A percentile compares a stretch with the other conserved stretches of the same genome.
Conservation (phyloP, 1,140 invertebrate genomes). For the Magallana ariakensis region DNA sequence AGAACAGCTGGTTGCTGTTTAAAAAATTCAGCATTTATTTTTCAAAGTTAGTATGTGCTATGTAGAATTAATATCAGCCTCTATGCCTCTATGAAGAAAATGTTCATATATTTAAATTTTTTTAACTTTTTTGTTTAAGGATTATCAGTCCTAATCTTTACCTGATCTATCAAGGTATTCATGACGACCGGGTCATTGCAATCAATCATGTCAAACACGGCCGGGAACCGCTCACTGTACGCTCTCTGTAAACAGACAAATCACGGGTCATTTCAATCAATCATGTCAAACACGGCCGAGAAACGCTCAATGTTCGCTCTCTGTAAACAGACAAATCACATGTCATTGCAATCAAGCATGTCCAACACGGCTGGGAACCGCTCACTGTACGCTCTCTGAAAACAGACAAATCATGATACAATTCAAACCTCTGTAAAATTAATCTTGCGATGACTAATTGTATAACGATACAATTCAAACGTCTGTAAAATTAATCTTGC, state of each 20-base stretch:
- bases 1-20: no score
- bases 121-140: no score
- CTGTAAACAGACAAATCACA: slow-evolving; percentile 71
- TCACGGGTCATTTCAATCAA: slow-evolving; percentile 86
- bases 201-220: slow-evolving; percentile 86
- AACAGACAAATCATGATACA: slow-evolving; percentile 31
- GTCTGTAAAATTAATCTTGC: no score
- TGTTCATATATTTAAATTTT: no score
- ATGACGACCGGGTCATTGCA: slow-evolving; percentile 88
- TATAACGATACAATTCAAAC: no score
- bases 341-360: slow-evolving; percentile 86
- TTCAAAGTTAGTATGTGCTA: no score
- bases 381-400: slow-evolving; percentile 78
- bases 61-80: no score
- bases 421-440: no score
- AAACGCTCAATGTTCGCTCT: slow-evolving; percentile 80
- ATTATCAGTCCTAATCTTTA: slow-evolving; percentile 58
- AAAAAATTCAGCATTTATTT: no score
- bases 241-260: slow-evolving; percentile 61
- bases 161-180: slow-evolving; percentile 92
- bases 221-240: slow-evolving; percentile 81
- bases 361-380: slow-evolving; percentile 84
- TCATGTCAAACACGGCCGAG: slow-evolving; percentile 84
- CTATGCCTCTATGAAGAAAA: no score
- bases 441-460: no score